Evolutionary conservation across 2,888 invertebrate species (phyloP).

Genomic region (Lasius platythorax): DNA sequence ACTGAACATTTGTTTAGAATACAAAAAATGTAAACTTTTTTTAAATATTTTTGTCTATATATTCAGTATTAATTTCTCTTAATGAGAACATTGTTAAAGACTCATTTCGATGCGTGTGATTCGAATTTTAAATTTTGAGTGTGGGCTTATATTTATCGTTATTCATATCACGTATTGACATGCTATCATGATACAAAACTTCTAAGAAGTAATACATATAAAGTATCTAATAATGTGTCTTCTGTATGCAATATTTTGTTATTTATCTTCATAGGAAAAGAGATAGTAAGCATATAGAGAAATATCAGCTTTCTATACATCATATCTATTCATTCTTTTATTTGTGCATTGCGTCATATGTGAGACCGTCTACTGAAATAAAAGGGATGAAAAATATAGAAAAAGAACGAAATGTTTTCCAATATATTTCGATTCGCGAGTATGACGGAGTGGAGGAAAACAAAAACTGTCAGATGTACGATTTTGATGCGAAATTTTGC

Average conservation of each 20-base stretch:
- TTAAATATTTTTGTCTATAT: background rate
- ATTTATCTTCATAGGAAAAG: background rate
- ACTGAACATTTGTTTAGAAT: background rate
- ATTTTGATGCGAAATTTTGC: constrained; percentile 41
- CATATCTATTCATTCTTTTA: background rate
- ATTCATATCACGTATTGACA: background rate
- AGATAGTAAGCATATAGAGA: constrained; percentile 1
- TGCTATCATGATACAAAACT: background rate
- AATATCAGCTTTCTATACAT: constrained; percentile 24
- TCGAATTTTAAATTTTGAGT: background rate
- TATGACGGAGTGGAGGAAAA: constrained; percentile 20
- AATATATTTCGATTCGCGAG: constrained; percentile 32
- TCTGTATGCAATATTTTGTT: background rate
- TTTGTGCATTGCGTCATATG: background rate
- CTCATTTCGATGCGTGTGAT: background rate
- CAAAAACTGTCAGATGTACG: constrained; percentile 40
- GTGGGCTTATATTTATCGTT: background rate
- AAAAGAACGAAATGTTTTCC: constrained; percentile 37
- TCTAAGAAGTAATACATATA: constrained; percentile 16
- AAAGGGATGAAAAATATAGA: background rate
- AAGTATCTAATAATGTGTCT: constrained; percentile 9
- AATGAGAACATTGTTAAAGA: background rate
- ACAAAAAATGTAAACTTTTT: background rate
- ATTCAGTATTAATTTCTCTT: background rate
- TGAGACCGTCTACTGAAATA: background rate